These are phyloP conservation scores for Leptobrachium ailaonicum DNA, from an alignment of 2,113 vertebrate species.

Conservation along the genomic window DNA sequence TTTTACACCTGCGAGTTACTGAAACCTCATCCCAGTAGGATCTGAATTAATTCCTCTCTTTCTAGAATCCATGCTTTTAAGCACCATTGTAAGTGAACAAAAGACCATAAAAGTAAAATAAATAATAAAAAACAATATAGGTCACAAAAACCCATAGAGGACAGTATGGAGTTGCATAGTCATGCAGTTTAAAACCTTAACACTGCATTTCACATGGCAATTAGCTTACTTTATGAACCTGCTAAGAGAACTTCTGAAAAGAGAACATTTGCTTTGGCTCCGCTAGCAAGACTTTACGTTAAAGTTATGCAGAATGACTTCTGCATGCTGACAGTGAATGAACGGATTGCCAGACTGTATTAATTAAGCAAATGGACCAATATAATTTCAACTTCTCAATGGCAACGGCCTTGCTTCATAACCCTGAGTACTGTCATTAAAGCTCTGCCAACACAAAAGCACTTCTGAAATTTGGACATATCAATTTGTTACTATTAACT, in stretches of 20 bases:
- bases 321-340: not conserved
- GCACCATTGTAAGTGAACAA: conserved; percentile 15
- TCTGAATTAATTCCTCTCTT: not conserved
- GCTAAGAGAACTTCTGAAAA: conserved; percentile 12
- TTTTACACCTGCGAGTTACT: conserved; percentile 22
- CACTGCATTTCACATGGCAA: conserved; percentile 21
- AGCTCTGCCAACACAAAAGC: not conserved
- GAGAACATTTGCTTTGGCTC: conserved; percentile 37
- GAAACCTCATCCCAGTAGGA: not conserved
- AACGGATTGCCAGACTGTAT: conserved; percentile 9
- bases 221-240: conserved; percentile 36
- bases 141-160: conserved; percentile 2
- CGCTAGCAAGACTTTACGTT: conserved; percentile 7
- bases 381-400: not conserved
- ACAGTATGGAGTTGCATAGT: conserved; percentile 19
- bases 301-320: conserved; percentile 34
- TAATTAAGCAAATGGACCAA: conserved; percentile 12
- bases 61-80: conserved; percentile 13
- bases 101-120: conserved; percentile 13
- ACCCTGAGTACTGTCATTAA: not conserved
- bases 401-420: conserved; percentile 11
- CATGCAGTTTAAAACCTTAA: conserved; percentile 9
- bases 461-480: not conserved
- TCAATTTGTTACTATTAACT: not conserved
- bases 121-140: conserved; percentile 4